Conservation (phyloP, 2,888 invertebrate genomes). For the Aphodius sticticus region DNA sequence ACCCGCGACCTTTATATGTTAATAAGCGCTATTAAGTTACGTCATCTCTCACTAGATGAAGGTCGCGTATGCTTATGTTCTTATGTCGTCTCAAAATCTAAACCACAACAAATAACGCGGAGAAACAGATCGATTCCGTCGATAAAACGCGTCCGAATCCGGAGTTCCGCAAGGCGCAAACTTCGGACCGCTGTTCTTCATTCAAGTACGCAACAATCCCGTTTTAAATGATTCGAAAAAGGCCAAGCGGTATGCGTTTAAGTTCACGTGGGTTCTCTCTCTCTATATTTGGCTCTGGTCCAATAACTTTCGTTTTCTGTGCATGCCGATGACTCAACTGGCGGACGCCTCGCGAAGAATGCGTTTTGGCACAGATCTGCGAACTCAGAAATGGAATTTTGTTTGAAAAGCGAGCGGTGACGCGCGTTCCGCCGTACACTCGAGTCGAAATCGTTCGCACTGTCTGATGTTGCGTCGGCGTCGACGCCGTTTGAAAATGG, state of each 20-base stretch:
- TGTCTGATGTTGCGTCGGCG: not conserved
- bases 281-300: not conserved
- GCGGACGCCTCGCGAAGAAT: not conserved
- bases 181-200: not conserved
- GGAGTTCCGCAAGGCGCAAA: not conserved
- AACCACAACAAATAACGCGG: not conserved
- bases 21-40: not conserved
- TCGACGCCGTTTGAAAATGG: not conserved
- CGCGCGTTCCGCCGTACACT: no score
- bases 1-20: not conserved
- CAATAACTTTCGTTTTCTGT: not conserved
- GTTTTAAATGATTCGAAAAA: not conserved
- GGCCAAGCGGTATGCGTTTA: not conserved
- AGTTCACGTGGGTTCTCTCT: conserved; percentile 4
- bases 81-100: not conserved
- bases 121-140: not conserved
- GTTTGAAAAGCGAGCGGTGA: not conserved
- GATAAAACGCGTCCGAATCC: not conserved
- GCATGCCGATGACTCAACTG: not conserved
- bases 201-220: not conserved
- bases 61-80: not conserved
- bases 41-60: not conserved
- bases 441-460: not conserved
- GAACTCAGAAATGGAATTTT: not conserved
- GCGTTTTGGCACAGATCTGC: not conserved